Conservation (phyloP, 2,797 vertebrate genomes). For the Myripristis jacobus region DNA sequence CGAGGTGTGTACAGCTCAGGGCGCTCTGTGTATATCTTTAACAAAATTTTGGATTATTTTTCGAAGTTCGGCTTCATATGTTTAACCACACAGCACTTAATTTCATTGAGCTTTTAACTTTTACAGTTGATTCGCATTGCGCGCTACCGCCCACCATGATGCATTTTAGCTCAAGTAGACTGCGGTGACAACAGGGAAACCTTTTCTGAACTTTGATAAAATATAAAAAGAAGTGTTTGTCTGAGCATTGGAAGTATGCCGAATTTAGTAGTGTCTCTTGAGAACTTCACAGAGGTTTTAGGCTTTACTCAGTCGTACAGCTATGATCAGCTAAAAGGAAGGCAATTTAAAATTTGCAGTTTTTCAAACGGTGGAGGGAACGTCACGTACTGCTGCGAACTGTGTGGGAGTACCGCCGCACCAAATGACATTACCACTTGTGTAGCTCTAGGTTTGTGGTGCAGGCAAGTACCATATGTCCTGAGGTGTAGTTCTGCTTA, state of each 20-base stretch:
- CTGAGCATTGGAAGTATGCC: neutral
- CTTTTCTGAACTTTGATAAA: neutral
- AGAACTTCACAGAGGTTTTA: too few relatives aligned
- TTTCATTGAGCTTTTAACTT: fast-evolving
- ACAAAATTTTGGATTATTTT: too few relatives aligned
- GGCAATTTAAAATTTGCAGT: too few relatives aligned
- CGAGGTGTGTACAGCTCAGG: fast-evolving
- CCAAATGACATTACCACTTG: slow-evolving; percentile 3
- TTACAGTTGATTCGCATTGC: neutral
- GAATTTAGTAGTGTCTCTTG: too few relatives aligned
- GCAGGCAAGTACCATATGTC: neutral
- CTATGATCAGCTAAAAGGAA: too few relatives aligned
- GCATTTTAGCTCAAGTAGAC: neutral
- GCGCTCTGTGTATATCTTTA: neutral
- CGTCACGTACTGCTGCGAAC: neutral
- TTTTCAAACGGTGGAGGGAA: too few relatives aligned
- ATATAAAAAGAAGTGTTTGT: neutral
- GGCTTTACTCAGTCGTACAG: too few relatives aligned
- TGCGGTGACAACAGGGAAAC: neutral
- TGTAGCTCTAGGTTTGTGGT: slow-evolving; percentile 5
- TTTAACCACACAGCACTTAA: too few relatives aligned
- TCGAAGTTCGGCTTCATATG: too few relatives aligned
- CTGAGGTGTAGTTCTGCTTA: slow-evolving; percentile 22
- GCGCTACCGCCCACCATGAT: slow-evolving; percentile 6
- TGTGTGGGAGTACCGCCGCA: neutral